Evolutionary conservation across 2,113 vertebrate species (phyloP), one percentile per base, ranked within the genome.

Genomic region (Ceyx melanurus): DNA sequence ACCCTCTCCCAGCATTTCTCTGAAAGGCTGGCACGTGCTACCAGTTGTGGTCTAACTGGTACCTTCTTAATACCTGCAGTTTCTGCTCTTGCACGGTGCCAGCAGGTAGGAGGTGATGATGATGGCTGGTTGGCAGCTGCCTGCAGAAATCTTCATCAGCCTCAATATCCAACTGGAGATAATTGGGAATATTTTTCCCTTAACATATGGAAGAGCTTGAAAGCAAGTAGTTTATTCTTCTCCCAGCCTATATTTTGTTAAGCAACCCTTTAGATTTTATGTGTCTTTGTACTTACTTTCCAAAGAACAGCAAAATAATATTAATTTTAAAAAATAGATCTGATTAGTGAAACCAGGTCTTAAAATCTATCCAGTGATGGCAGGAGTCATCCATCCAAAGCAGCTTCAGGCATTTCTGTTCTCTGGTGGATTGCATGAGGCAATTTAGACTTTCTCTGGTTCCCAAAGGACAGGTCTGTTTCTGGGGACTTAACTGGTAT

Each of bases 401-500:
- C 53, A 77, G 72, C 91, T 86, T 58, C 60, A 35, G 91, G 81
- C 51, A 18, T 77, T 80, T 82, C 66, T 87, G 67, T 88, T 68
- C 50, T 74, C 82, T 87, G 53, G n/a, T 88, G 79, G 73, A 40
- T 80, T 80, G 51, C 0, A 0, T 43, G 72, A 76, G 60, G 82
- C 79, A 62, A 8, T 92, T 91, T 50, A n/a, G 62, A 40, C 35
- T 88, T 81, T 60, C 46, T 40, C 71, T 60, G 31, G 19, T 61
- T 94, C 91, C 89, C 89, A 78, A 67, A 72, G 91, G 94, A 68
- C 50, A 5, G 21, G 37, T 70, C 46, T 91, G 56, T 80, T 92
- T 82, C 79, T 93, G 85, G 85, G 68, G 42, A 78, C 68, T 86
- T 88, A 89, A 77, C 62, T 94, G 92, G 72, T 56, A 56, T 93